These are phyloP conservation scores for Arrhamphus sclerolepis DNA, from an alignment of 2,797 vertebrate species.

Conservation along the genomic window DNA sequence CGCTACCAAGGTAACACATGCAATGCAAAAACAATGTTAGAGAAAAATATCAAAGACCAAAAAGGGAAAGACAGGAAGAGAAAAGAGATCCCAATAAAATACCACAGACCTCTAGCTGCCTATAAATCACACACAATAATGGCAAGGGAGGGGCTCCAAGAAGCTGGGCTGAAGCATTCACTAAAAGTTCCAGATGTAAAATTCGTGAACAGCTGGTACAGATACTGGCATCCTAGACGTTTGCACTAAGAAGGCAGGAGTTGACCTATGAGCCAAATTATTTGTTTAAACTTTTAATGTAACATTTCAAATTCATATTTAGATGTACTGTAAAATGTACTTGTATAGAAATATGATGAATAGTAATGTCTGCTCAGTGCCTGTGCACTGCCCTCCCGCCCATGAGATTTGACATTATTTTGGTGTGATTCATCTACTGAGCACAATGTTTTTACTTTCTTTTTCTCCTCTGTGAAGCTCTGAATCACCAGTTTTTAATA, in stretches of 20 bases:
- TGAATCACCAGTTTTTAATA: too few species aligned
- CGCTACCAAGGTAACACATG: slow-evolving; percentile 94
- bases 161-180: slow-evolving; percentile 75
- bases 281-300: neutral
- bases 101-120: slow-evolving; percentile 93
- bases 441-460: too few species aligned
- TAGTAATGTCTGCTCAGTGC: too few species aligned
- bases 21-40: slow-evolving; percentile 88
- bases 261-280: slow-evolving; percentile 4
- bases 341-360: neutral
- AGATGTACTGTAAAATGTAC: neutral
- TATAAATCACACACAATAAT: slow-evolving; percentile 96
- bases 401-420: too few species aligned
- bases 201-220: slow-evolving; percentile 21
- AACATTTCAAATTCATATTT: neutral
- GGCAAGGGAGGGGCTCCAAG: slow-evolving; percentile 89
- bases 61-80: slow-evolving; percentile 66
- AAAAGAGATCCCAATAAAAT: slow-evolving; percentile 88
- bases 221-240: slow-evolving; percentile 20
- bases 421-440: too few species aligned
- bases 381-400: too few species aligned
- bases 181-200: slow-evolving; percentile 24
- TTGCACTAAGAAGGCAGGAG: slow-evolving; percentile 11
- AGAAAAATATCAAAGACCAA: slow-evolving; percentile 68
- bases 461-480: too few species aligned